These are phyloP conservation scores for Phymatocera aterrima DNA, from an alignment of 2,888 invertebrate species.

Conservation along the genomic window DNA sequence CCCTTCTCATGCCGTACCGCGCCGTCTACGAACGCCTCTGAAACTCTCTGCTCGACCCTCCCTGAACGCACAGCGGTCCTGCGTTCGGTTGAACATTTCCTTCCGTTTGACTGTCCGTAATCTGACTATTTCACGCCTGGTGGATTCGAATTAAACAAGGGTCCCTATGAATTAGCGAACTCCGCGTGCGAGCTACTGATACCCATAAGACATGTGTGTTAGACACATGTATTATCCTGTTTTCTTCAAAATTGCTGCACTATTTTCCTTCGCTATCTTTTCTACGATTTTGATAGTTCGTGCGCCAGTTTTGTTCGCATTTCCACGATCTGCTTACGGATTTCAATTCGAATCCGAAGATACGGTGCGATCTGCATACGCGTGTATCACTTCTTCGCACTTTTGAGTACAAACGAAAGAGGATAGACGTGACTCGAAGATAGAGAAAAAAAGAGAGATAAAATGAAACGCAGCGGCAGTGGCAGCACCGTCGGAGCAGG, in stretches of 20 bases:
- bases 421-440: not conserved
- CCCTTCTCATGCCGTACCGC: not conserved
- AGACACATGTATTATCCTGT: not conserved
- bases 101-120: constrained; percentile 37
- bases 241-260: not conserved
- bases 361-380: not conserved
- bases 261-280: not conserved
- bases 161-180: constrained; percentile 24
- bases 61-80: not conserved
- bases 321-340: no score
- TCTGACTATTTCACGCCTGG: constrained; percentile 44
- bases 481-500: no score
- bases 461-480: no score
- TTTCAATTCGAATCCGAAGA: not conserved
- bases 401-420: not conserved
- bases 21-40: no score
- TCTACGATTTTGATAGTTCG: no score
- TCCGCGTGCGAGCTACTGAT: constrained; percentile 4
- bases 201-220: not conserved
- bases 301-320: no score
- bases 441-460: not conserved
- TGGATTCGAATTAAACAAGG: constrained; percentile 30
- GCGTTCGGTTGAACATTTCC: not conserved
- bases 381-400: not conserved
- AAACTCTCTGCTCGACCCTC: constrained; percentile 3